Conservation (phyloP, 2,797 vertebrate genomes). For the Euthynnus affinis region DNA sequence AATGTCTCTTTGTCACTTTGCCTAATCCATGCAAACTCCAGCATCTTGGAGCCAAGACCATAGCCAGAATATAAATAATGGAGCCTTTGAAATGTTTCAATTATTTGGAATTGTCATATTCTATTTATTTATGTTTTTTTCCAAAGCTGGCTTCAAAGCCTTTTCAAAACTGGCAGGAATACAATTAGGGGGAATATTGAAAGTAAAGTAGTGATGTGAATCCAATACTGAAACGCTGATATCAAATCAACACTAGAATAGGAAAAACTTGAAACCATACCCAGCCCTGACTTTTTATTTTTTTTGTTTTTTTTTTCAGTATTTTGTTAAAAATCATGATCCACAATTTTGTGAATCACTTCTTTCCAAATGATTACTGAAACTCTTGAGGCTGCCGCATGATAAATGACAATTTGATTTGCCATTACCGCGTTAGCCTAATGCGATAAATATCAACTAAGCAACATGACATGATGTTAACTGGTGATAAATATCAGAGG, state of each 20-base stretch:
- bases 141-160: background rate
- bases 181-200: background rate
- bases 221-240: background rate
- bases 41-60: background rate
- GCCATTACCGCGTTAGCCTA: background rate
- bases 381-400: background rate
- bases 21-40: background rate
- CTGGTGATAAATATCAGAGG: background rate
- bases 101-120: background rate
- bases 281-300: background rate
- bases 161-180: background rate
- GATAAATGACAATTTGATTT: background rate
- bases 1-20: conserved; percentile 13
- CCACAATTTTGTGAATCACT: background rate
- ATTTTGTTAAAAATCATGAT: background rate
- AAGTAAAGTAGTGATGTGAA: too few relatives aligned
- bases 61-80: background rate
- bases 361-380: background rate
- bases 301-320: conserved; percentile 2
- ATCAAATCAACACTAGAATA: too few relatives aligned
- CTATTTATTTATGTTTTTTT: background rate
- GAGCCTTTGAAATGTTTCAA: background rate
- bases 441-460: background rate
- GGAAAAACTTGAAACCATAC: background rate
- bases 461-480: background rate